Evolutionary conservation across 2,797 vertebrate species (phyloP).

Genomic region (Dermochelys coriacea): DNA sequence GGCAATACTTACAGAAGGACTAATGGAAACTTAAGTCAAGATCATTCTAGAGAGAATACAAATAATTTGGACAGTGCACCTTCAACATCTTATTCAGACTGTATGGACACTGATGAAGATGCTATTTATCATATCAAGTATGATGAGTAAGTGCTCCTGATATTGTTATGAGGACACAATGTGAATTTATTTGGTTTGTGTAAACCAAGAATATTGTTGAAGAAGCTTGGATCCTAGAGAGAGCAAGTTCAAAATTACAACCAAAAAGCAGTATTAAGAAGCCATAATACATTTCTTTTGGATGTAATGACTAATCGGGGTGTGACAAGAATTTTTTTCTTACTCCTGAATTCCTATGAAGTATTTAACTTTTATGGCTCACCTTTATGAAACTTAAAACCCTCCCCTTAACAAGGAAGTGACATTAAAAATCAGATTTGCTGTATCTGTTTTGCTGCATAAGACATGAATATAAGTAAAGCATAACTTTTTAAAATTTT

Average conservation of each 20-base stretch:
- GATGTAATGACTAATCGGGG: slow-evolving; percentile 20
- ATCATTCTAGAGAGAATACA: slow-evolving; percentile 88
- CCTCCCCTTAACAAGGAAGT: background rate
- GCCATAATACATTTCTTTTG: slow-evolving; percentile 1
- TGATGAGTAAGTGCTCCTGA: slow-evolving; percentile 95
- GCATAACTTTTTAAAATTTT: background rate
- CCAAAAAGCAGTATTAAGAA: slow-evolving; percentile 50
- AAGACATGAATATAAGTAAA: background rate
- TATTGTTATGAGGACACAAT: slow-evolving; percentile 78
- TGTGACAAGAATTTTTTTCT: background rate
- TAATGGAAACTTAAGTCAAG: slow-evolving; percentile 90
- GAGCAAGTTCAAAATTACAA: slow-evolving; percentile 64
- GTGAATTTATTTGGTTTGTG: slow-evolving; percentile 70
- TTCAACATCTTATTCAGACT: slow-evolving; percentile 93
- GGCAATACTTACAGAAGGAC: slow-evolving; percentile 92
- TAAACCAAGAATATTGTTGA: slow-evolving; percentile 65
- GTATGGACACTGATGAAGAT: slow-evolving; percentile 87
- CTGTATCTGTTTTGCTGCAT: background rate
- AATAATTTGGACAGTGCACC: slow-evolving; percentile 89
- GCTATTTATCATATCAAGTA: slow-evolving; percentile 98
- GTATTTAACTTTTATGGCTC: slow-evolving; percentile 16
- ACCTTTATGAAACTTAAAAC: background rate
- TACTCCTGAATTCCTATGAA: background rate
- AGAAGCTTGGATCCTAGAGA: slow-evolving; percentile 56
- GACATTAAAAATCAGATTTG: background rate